Conservation (phyloP, 2,113 vertebrate species). For the Cololabis saira region DNA sequence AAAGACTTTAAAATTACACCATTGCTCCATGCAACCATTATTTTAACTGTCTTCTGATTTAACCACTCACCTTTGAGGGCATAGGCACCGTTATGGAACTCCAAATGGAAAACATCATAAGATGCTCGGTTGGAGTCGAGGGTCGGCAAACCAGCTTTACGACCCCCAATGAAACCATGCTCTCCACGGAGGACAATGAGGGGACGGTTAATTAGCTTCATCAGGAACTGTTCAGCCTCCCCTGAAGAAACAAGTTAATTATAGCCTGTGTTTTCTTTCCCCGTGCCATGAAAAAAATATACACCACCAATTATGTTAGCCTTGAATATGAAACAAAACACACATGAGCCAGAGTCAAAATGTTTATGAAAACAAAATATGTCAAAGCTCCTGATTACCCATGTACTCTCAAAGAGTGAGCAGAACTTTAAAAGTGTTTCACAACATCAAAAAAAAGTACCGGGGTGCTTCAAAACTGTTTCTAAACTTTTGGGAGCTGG, state of each 20-base stretch:
- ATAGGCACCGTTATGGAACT: slow-evolving; percentile 91
- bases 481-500: too few species aligned
- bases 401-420: too few species aligned
- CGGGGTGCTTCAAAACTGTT: too few species aligned
- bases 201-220: slow-evolving; percentile 97
- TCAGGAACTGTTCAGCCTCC: slow-evolving; percentile 90
- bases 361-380: too few species aligned
- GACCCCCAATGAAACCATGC: slow-evolving; percentile 95
- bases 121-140: slow-evolving; percentile 94
- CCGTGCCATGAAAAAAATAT: too few species aligned
- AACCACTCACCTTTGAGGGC: slow-evolving; percentile 86
- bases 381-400: too few species aligned
- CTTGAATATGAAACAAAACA: too few species aligned
- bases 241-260: slow-evolving; percentile 70
- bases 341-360: too few species aligned
- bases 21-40: neutral
- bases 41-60: neutral
- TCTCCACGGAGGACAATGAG: slow-evolving; percentile 95
- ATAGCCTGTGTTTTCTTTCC: neutral
- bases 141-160: slow-evolving; percentile 89
- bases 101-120: slow-evolving; percentile 94
- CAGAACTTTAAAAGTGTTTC: too few species aligned
- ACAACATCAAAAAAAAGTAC: too few species aligned
- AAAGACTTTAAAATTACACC: neutral
- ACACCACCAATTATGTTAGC: too few species aligned